Base-by-base conservation (phyloP, 92 coral and sea anemone genomes). In the Porites evermanni region DNA sequence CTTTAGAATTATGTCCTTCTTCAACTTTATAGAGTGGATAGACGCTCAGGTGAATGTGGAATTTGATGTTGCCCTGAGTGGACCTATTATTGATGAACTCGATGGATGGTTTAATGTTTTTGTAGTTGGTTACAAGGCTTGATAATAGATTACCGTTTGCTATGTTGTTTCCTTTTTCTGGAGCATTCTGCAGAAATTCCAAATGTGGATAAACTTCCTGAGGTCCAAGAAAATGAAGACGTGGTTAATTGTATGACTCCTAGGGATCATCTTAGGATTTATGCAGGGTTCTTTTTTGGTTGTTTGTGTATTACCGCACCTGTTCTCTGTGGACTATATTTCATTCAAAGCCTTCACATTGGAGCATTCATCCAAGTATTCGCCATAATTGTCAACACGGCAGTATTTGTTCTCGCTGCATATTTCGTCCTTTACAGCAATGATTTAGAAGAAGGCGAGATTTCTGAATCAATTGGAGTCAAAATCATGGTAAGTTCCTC, bases 1-100 rank as follows among this genome's bases (percentile, higher is more conserved):
- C 12, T 76, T 87, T 19, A 64, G 72, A 80, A 63, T 79, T n/a
- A 9, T 87, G 2, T 74, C 97, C 5, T 93, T 88, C 84, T 81
- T 85, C 21, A 93, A 93, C 83, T 79, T 94, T 53, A 89, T 88
- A 9, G 82, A 75, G 74, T 94, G 97, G 97, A 76, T 94, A 19
- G 91, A 91, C 86, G 78, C 88, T 7, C 81, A 87, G 18, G 88
- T 87, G 13, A 87, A 91, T 70, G 67, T 52, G 26, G 86, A 85
- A 16, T 71, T 61, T 20, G 93, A 91, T 51, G 67, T 91, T 26
- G 21, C 52, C 18, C 85, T 91, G 8, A 78, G 85, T n/a, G 75
- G 79, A 58, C 32, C 32, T 29, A 54, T 87, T 12, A 16, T 3
- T 2, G 14, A 10, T 50, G 54, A 64, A 10, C 77, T 64, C 69